These are phyloP conservation scores for Neodiprion virginianus DNA, from an alignment of 1,140 invertebrate genomes.

Conservation along the genomic window DNA sequence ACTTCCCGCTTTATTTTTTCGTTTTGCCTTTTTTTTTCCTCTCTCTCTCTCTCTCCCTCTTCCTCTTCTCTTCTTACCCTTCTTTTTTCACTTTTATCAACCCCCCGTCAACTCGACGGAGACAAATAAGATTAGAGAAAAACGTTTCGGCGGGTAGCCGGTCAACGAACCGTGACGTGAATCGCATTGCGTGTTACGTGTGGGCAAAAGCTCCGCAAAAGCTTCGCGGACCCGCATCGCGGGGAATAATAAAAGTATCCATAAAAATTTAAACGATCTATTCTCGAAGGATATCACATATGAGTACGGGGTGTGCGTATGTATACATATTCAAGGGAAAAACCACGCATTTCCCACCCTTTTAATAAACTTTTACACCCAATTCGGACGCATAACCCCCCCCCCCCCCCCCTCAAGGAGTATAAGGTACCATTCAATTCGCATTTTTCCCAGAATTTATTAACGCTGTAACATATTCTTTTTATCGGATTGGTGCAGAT, in stretches of 20 bases:
- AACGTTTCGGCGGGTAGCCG: too few species aligned
- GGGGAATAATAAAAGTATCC: not conserved
- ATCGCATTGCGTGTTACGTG: not conserved
- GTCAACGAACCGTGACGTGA: not conserved
- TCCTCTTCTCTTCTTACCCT: not conserved
- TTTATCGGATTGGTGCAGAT: not conserved
- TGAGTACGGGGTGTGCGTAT: too few species aligned
- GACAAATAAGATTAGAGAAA: not conserved
- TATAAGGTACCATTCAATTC: not conserved
- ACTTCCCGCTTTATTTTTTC: not conserved
- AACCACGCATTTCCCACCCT: too few species aligned
- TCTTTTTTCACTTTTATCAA: not conserved
- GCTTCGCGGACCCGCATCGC: not conserved
- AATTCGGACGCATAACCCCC: not conserved
- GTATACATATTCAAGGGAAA: too few species aligned
- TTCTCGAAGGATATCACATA: not conserved
- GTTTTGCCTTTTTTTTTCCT: too few species aligned
- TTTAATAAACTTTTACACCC: constrained; percentile 1
- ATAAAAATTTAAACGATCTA: not conserved
- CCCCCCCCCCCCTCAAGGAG: not conserved
- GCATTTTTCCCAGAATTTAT: not conserved
- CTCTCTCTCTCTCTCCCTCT: not conserved
- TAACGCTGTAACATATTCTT: not conserved
- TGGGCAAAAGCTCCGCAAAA: too few species aligned
- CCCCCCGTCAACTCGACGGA: not conserved